Evolutionary conservation across 2,113 vertebrate species (phyloP), one percentile per base, ranked within the genome.

Genomic region (Ageneiosus marmoratus): DNA sequence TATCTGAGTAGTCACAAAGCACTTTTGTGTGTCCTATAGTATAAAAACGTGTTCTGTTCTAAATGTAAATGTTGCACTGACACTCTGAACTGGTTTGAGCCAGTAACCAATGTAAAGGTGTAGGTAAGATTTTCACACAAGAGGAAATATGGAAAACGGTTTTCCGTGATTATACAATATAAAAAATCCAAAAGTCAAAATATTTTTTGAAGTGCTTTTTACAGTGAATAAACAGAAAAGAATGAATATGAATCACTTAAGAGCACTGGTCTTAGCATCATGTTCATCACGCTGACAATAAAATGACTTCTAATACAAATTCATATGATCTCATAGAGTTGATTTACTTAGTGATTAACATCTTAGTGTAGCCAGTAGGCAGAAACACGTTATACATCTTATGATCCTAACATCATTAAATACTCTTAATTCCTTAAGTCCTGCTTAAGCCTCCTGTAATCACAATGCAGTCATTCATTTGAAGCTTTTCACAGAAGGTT

Each of bases 351-450:
- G 22, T 46, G 67, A 72, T 72, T 46, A 72, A 72, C 41, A 46
- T 44, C 44, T 48, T 48, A 46, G 41, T 72, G 69, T 48, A 27
- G 24, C 11, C 44, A 72, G 24, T n/a, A 67, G 32, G 41, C 44
- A 72, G 41, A 27, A 48, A 74, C 16, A 46, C 67, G 24, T 46
- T 46, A 70, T n/a, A 70, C 44, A 70, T 70, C 67, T 70, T 12
- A 13, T 41, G 20, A 41, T 24, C 10, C 22, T 70, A 44, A 70
- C 32, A 15, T 44, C 37, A 70, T 46, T 44, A 46, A 70, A 13
- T 70, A 37, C 67, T n/a, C 37, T 70, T n/a, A 70, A 70, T 70
- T 70, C 67, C 22, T 70, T 46, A 46, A 70, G 18, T 22, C 65
- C 9, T 41, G 22, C 18, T 41, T 41, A 69, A 22, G 67, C 24